These are phyloP conservation scores for Apodemia zela DNA, from an alignment of 2,888 invertebrate species.

Conservation along the genomic window DNA sequence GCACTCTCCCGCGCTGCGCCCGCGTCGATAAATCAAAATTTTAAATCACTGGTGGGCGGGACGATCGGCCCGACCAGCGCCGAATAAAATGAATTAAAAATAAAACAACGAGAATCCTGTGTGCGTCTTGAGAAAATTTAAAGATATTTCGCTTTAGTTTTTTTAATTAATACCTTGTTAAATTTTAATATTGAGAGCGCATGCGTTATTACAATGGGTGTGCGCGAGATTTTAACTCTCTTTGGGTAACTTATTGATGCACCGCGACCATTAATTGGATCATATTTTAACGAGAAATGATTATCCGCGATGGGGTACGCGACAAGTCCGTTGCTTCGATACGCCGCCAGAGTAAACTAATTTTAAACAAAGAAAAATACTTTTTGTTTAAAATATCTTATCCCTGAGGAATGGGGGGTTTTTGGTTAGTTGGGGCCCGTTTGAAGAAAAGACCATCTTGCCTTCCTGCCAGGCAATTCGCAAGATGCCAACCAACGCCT, in stretches of 20 bases:
- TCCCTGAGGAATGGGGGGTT: no score
- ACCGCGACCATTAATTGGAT: slow-evolving; percentile 68
- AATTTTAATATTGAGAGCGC: slow-evolving; percentile 79
- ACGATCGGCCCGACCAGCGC: slow-evolving; percentile 65
- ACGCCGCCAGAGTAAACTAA: neutral
- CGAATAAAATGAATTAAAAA: slow-evolving; percentile 80
- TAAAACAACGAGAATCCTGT: slow-evolving; percentile 67
- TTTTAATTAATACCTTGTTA: slow-evolving; percentile 81
- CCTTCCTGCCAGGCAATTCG: no score
- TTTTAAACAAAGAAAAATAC: neutral
- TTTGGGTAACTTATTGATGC: slow-evolving; percentile 74
- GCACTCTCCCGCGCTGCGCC: slow-evolving; percentile 56
- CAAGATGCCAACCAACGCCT: no score
- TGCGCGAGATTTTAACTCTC: slow-evolving; percentile 73
- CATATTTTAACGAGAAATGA: slow-evolving; percentile 76
- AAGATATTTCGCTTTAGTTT: slow-evolving; percentile 79
- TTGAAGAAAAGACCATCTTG: no score
- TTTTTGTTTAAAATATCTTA: no score
- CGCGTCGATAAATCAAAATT: slow-evolving; percentile 78
- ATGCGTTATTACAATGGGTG: slow-evolving; percentile 79
- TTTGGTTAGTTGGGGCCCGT: rapidly evolving
- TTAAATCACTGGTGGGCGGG: slow-evolving; percentile 80
- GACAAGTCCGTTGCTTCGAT: slow-evolving; percentile 50
- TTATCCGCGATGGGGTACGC: slow-evolving; percentile 54
- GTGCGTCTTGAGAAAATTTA: slow-evolving; percentile 76